These are phyloP conservation scores for Bombus waltoni DNA, from an alignment of 1,140 invertebrate genomes.

Conservation along the genomic window DNA sequence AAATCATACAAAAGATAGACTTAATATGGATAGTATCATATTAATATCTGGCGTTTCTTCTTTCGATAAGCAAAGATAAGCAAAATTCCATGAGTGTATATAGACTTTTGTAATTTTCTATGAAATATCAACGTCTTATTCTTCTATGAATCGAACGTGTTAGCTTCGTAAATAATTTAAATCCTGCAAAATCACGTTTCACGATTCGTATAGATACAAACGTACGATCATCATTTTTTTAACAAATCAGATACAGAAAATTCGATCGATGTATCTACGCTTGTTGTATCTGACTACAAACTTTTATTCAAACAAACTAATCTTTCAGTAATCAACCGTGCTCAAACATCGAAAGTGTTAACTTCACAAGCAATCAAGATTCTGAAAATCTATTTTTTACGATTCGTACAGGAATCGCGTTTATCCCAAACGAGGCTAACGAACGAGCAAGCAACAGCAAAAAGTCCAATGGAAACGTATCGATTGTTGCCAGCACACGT, in stretches of 20 bases:
- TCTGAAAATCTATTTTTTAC: no score
- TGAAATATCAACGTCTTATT: no score
- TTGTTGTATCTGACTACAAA: not conserved
- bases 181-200: not conserved
- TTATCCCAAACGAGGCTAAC: not conserved
- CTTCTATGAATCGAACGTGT: not conserved
- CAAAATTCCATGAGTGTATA: no score
- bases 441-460: not conserved
- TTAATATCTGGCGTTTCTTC: no score
- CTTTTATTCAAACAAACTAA: no score
- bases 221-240: not conserved
- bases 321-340: not conserved
- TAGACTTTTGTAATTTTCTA: no score
- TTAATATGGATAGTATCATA: no score
- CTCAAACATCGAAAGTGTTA: not conserved
- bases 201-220: not conserved
- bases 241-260: not conserved
- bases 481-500: not conserved
- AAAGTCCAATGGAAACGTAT: constrained; percentile 1
- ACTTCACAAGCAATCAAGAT: no score
- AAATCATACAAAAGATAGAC: no score
- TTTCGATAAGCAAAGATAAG: no score
- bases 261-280: not conserved
- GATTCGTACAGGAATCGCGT: not conserved
- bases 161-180: not conserved